A percentile compares a stretch with the other conserved stretches of the same genome.
phyloP scores from a whole-genome alignment of 2,113 vertebrate genomes.

The Neomonachus schauinslandi region DNA sequence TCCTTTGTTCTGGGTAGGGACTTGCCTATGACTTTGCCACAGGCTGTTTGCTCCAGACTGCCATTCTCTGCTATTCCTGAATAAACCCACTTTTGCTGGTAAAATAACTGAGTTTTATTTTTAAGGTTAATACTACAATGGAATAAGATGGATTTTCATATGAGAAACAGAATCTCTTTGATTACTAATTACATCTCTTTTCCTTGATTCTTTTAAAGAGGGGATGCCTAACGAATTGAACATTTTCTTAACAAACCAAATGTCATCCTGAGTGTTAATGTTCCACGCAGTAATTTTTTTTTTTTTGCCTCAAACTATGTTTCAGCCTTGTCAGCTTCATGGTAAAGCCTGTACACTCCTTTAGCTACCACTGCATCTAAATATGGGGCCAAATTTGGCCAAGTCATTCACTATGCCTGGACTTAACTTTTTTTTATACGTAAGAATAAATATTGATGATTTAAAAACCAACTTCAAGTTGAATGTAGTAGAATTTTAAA shows the following conservation, averaged over 20 bases:
- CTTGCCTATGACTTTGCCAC: neutral
- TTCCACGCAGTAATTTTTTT: neutral
- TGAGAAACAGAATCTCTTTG: neutral
- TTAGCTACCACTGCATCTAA: neutral
- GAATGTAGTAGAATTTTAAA: neutral
- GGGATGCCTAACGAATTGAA: neutral
- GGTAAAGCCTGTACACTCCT: neutral
- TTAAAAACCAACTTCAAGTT: slow-evolving; percentile 32
- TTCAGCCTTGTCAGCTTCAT: neutral
- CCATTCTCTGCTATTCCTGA: neutral
- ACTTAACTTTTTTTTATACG: neutral
- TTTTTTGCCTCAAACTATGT: neutral
- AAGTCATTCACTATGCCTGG: neutral
- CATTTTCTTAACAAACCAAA: neutral
- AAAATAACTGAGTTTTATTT: neutral
- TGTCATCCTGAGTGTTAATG: neutral
- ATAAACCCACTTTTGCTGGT: neutral
- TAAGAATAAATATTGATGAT: neutral
- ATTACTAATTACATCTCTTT: slow-evolving; percentile 20
- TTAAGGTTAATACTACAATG: neutral
- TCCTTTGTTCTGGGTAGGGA: neutral
- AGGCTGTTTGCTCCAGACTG: neutral
- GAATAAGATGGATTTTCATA: neutral
- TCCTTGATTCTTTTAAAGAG: neutral
- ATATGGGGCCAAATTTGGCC: neutral